Evolutionary conservation across 2,797 vertebrate species (phyloP), one percentile per base, ranked within the genome.

Genomic region (Tenualosa ilisha): DNA sequence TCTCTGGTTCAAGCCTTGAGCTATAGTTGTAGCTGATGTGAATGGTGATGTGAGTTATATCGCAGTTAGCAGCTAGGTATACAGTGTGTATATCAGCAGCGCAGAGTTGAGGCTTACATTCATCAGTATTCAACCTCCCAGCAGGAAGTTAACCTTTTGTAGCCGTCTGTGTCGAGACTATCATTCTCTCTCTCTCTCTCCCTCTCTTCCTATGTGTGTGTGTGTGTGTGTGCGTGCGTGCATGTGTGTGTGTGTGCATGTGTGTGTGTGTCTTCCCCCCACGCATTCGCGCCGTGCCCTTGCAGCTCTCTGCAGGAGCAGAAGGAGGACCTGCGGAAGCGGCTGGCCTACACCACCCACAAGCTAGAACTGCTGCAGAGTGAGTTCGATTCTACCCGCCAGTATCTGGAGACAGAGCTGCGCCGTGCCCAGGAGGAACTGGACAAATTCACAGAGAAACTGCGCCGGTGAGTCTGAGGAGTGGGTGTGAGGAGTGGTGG

Each of bases 391-490:
- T 98, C 98, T 93, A 99, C 98, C 0, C 95, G 97, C 82, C 97
- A 97, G 93, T 99, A 97, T 93, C 96, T 99, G 94, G 98, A 99
- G 95, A 97, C 97, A 0, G 98, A 99, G 94, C 92, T 99, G 93
- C 96, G 98, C 59, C 95, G 97, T 3, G 98, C 98, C 9, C 98
- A 99, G 94, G 98, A 99, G 92, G 98, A 99, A 91, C 96, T 99
- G 84, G 97, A 99, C 95, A 98, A 99, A 95, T 98, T 99, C 84
- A 99, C 97, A 0, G 98, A 98, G 91, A 99, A 98, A 89, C 95
- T 99, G 90, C 97, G 97, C 94, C 96, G 97, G 98, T 98, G 89
- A 89, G 72, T 12, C 24, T 31, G 31, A 31, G 26, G 24, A 2
- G 24, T 9, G 8, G 24, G 61, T 1, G n/a, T 24, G 61, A 26